These are phyloP conservation scores for Nicator chloris DNA, from an alignment of 2,113 vertebrate species.

Conservation along the genomic window DNA sequence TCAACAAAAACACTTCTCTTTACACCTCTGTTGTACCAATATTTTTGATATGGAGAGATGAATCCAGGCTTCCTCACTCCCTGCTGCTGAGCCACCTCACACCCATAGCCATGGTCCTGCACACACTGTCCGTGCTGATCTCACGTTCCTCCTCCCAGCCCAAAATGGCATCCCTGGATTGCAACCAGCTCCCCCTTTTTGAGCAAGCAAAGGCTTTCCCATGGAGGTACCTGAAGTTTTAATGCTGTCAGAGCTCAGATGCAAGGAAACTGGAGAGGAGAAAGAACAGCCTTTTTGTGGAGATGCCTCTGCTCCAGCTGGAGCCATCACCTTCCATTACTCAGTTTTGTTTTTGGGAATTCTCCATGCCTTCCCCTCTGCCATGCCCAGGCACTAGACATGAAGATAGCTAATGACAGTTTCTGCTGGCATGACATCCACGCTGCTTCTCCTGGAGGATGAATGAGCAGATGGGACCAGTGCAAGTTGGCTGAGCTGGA, in stretches of 20 bases:
- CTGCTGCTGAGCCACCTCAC: background rate
- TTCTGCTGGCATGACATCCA: background rate
- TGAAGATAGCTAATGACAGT: background rate
- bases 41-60: background rate
- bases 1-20: background rate
- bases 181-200: background rate
- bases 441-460: background rate
- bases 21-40: background rate
- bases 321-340: background rate
- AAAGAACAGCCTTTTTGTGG: background rate
- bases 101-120: rapidly evolving
- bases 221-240: background rate
- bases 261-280: background rate
- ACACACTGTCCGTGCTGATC: rapidly evolving
- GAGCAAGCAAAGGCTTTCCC: background rate
- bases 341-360: background rate
- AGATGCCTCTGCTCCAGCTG: background rate
- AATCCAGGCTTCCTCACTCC: background rate
- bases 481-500: background rate
- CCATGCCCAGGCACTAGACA: background rate
- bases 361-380: background rate
- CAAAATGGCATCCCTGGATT: background rate
- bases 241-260: background rate
- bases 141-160: background rate
- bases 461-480: background rate